Evolutionary conservation across 2,113 vertebrate species (phyloP).

Genomic region (Nansenia antarctica): DNA sequence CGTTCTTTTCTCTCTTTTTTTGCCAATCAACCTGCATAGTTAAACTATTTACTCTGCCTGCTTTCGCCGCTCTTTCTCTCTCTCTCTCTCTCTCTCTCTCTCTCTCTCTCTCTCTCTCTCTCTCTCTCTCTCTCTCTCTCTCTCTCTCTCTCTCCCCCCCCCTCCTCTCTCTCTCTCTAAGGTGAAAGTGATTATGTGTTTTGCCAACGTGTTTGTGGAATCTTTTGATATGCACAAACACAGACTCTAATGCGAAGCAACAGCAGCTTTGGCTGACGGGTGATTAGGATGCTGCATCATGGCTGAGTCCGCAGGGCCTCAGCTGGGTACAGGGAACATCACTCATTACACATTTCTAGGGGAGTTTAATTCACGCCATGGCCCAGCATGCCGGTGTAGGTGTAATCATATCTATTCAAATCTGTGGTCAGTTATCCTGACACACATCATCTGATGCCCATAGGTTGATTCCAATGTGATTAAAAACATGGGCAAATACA

Average conservation of each 20-base stretch:
- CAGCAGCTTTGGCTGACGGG: constrained; percentile 65
- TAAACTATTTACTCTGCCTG: background rate
- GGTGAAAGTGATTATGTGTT: constrained; percentile 75
- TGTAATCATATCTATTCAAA: constrained; percentile 79
- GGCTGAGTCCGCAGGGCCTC: constrained; percentile 71
- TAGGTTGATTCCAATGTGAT: constrained; percentile 66
- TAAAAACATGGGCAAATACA: constrained; percentile 66
- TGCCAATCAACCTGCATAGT: background rate
- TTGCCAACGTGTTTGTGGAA: constrained; percentile 69
- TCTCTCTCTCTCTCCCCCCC: constrained; percentile 2
- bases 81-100: constrained; percentile 21
- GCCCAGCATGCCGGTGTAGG: constrained; percentile 72
- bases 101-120: constrained; percentile 39
- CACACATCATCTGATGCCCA: constrained; percentile 37
- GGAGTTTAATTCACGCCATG: constrained; percentile 63
- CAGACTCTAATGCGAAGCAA: constrained; percentile 67
- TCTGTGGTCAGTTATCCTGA: constrained; percentile 70
- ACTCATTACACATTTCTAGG: constrained; percentile 76
- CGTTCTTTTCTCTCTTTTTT: background rate
- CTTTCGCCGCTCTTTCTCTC: constrained; percentile 9
- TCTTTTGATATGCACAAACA: constrained; percentile 79
- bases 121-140: background rate
- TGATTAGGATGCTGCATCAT: constrained; percentile 82
- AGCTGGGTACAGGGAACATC: constrained; percentile 78
- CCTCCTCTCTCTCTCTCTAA: constrained; percentile 39